Base-by-base conservation (phyloP, 2,888 invertebrate species). In the Leptopilina drosophilae region DNA sequence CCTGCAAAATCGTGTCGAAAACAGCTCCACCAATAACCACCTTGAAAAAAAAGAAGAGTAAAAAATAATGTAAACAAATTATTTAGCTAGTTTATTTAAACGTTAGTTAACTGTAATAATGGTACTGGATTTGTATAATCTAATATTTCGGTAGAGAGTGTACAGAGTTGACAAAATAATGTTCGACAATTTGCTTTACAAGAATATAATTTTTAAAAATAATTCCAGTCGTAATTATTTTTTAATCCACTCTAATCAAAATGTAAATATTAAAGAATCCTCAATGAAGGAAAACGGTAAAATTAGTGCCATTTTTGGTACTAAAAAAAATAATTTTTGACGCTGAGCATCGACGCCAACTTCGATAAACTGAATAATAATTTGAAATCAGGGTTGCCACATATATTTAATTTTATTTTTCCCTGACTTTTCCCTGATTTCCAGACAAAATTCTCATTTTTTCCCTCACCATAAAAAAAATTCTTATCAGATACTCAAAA, bases 1-100 rank as follows among this genome's bases (percentile, higher is more conserved):
- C 91, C 77, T 94, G 94, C 78, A 95, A 93, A 0, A 95, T 94
- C 78, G 95, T 94, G 89, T 97, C 97, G 79, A 96, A 92, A 83
- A 96, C 95, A 7, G 96, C 95, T 5, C 96, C 97, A 1, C 97
- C 97, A 81, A 97, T 94, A 26, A 97, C 95, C 15, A 96, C 93
- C 92, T 95, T 92, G 12, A 69, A 73, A 59, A 69, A 75, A 80
- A 64, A 42, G 42, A 42, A 81, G 73, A 56, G 64, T 65, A 14
- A 77, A 62, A 78, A 40, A 56, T 75, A 76, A 56, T 64, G 76
- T 56, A 76, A 62, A 66, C 42, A 65, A 67, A 42, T 56, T 76
- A 65, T 75, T 53, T 65, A 49, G 64, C 65, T 64, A 77, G 15
- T 56, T 66, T 62, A 77, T 67, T 40, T 59, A 62, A 69, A 20